Conservation (phyloP, 64 coral and sea anemone species). For the Cladopsammia gracilis region DNA sequence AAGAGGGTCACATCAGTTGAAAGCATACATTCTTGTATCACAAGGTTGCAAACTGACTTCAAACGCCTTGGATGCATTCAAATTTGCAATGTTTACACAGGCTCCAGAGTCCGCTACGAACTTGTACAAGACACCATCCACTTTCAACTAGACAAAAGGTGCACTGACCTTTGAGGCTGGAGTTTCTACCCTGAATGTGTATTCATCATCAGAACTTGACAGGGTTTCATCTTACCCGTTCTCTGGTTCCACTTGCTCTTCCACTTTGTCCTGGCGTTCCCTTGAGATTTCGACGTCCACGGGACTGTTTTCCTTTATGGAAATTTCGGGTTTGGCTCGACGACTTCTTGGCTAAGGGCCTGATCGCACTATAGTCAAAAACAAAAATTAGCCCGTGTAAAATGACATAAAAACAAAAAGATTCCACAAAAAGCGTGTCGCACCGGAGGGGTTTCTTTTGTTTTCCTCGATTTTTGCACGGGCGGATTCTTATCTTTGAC, state of each 20-base stretch:
- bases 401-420: too few relatives aligned
- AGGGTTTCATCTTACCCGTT: neutral
- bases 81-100: conserved; percentile 54
- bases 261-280: neutral
- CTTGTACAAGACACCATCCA: conserved; percentile 28
- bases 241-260: neutral
- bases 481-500: too few relatives aligned
- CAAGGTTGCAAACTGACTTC: conserved; percentile 20
- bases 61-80: neutral
- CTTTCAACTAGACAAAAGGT: conserved; percentile 45
- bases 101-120: conserved; percentile 53
- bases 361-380: too few relatives aligned
- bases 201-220: conserved; percentile 53
- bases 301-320: neutral
- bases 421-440: too few relatives aligned
- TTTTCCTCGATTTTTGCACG: too few relatives aligned
- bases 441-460: too few relatives aligned
- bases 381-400: too few relatives aligned
- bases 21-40: conserved; percentile 50
- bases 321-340: neutral
- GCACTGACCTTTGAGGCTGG: conserved; percentile 24
- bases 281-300: neutral
- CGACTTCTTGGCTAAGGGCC: neutral
- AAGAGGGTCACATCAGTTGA: conserved; percentile 10
- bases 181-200: conserved; percentile 31